phyloP scores from a whole-genome alignment of 2,888 invertebrate genomes.

The Rhaphigaster nebulosa region DNA sequence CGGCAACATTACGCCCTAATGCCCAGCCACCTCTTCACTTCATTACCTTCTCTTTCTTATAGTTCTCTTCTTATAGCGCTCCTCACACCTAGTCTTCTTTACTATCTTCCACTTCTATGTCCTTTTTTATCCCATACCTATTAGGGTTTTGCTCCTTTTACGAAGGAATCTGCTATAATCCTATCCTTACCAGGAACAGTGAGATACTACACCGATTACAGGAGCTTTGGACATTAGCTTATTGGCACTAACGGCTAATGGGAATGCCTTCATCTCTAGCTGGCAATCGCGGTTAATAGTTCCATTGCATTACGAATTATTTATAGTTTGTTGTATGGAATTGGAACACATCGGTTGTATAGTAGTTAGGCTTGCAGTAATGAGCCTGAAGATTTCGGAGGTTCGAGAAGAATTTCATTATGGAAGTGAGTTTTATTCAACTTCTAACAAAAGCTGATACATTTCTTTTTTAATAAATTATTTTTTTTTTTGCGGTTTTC shows the following conservation, averaged over 20 bases:
- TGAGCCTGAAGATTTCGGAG: background rate
- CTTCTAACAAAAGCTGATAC: no score
- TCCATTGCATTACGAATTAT: background rate
- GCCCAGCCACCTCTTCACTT: conserved; percentile 11
- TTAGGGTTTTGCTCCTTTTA: conserved; percentile 38
- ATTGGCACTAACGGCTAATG: background rate
- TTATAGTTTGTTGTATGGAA: background rate
- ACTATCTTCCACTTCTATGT: conserved; percentile 21
- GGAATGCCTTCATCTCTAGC: background rate
- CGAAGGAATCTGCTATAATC: conserved; percentile 27
- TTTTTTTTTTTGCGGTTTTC: no score
- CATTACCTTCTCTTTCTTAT: conserved; percentile 44
- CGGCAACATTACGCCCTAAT: conserved; percentile 33
- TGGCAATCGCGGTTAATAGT: background rate
- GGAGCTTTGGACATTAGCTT: background rate
- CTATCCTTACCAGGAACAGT: background rate
- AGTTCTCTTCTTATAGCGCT: conserved; percentile 31
- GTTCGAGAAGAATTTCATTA: no score
- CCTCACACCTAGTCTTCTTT: conserved; percentile 49
- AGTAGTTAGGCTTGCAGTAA: background rate
- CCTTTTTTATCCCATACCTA: conserved; percentile 31
- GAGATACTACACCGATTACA: background rate
- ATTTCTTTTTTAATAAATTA: no score
- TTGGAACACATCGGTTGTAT: no score
- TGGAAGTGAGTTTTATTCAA: no score